Percentiles rank a stretch among this genome's conserved stretches.
phyloP scores from a whole-genome alignment of 2,113 vertebrate genomes.

The Epinephelus cyanopodus region DNA sequence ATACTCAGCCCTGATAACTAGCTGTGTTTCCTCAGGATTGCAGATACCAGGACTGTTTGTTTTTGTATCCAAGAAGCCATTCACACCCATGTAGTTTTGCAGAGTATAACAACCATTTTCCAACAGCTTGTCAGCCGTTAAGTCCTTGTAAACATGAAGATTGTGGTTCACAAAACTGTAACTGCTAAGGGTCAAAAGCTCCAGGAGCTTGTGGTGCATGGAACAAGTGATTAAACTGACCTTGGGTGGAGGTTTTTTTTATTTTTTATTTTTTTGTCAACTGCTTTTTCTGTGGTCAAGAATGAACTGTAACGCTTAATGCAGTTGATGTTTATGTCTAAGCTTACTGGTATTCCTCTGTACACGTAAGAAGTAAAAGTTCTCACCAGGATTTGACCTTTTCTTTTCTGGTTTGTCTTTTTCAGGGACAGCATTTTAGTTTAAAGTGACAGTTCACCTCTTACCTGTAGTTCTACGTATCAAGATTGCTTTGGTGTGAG shows the following conservation, averaged over 20 bases:
- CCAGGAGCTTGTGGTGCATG: neutral
- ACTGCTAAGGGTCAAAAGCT: neutral
- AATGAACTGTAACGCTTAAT: neutral
- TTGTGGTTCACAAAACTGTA: neutral
- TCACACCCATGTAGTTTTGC: neutral
- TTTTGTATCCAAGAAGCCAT: neutral
- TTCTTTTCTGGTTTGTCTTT: neutral
- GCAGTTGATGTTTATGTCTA: neutral
- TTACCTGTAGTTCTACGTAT: no score
- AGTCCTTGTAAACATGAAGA: neutral
- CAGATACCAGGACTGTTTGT: neutral
- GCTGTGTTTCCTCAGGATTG: neutral
- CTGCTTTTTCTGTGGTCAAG: neutral
- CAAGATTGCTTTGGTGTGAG: no score
- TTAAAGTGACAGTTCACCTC: neutral
- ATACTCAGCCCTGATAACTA: neutral
- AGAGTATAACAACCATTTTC: neutral
- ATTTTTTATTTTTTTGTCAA: neutral
- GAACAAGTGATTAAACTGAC: neutral
- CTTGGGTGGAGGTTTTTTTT: neutral
- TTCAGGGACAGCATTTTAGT: neutral
- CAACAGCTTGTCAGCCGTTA: neutral
- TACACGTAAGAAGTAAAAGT: neutral
- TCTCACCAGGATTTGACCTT: neutral
- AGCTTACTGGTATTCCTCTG: neutral